These are phyloP conservation scores for Parazoanthus darwini DNA, from an alignment of 92 coral and sea anemone genomes.

Conservation along the genomic window DNA sequence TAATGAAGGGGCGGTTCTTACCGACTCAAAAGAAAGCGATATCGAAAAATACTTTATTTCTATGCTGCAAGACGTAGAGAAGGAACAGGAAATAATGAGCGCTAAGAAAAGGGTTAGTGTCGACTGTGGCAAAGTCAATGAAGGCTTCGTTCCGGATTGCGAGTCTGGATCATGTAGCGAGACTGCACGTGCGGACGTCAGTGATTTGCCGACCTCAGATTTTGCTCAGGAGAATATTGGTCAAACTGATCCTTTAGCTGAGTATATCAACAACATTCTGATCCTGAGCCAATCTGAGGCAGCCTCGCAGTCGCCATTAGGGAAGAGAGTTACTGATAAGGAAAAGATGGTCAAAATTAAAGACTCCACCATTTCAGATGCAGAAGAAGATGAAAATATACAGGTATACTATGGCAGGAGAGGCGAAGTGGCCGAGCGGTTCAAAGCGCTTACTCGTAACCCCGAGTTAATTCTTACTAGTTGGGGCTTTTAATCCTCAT, in stretches of 20 bases:
- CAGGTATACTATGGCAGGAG: no score
- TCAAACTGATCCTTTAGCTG: neutral
- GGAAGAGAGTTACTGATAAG: neutral
- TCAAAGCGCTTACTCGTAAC: no score
- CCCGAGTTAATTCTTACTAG: no score
- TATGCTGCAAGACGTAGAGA: neutral
- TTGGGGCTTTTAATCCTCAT: no score
- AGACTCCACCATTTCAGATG: neutral
- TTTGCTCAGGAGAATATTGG: neutral
- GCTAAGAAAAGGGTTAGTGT: neutral
- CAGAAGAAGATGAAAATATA: conserved; percentile 5
- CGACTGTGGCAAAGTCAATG: neutral
- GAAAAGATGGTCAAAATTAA: neutral
- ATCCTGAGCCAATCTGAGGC: neutral
- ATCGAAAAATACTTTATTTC: conserved; percentile 32
- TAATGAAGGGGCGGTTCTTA: neutral
- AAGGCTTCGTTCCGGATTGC: neutral
- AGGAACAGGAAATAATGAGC: neutral
- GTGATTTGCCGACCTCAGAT: neutral
- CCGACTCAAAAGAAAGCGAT: conserved; percentile 15
- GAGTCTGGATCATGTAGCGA: neutral
- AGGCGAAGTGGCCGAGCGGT: no score
- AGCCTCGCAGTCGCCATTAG: neutral
- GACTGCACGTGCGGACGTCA: neutral
- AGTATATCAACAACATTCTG: neutral